Conservation (phyloP, 2,888 invertebrate species). For the Priocnemis perturbator region DNA sequence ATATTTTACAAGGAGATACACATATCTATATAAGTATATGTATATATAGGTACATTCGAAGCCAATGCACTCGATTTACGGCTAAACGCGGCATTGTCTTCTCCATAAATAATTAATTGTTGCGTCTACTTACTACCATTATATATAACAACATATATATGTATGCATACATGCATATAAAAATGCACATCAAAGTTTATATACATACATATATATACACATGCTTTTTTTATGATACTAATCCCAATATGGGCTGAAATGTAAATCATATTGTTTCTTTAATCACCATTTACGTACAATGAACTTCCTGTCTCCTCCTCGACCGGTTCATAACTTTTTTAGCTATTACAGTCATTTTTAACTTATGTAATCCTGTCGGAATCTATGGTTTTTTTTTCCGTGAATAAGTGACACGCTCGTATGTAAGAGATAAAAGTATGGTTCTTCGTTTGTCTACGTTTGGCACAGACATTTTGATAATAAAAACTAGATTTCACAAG, state of each 20-base stretch:
- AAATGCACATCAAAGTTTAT: constrained; percentile 4
- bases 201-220: constrained; percentile 30
- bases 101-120: constrained; percentile 55
- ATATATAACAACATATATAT: constrained; percentile 52
- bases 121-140: constrained; percentile 54
- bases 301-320: constrained; percentile 20
- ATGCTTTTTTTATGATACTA: constrained; percentile 44
- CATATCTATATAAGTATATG: constrained; percentile 67
- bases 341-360: constrained; percentile 46
- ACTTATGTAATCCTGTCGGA: constrained; percentile 35
- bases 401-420: constrained; percentile 46
- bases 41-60: constrained; percentile 67
- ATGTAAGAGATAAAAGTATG: constrained; percentile 30
- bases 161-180: constrained; percentile 10
- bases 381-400: constrained; percentile 28
- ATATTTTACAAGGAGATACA: constrained; percentile 71
- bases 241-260: constrained; percentile 62
- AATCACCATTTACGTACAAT: constrained; percentile 44
- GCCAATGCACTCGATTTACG: constrained; percentile 57
- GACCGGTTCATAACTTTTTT: constrained; percentile 34
- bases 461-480: constrained; percentile 55
- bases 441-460: constrained; percentile 33
- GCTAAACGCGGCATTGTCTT: constrained; percentile 55
- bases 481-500: constrained; percentile 50
- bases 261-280: constrained; percentile 49